Base-by-base conservation (phyloP, 64 coral and sea anemone species). In the Dendrophyllia cribrosa region DNA sequence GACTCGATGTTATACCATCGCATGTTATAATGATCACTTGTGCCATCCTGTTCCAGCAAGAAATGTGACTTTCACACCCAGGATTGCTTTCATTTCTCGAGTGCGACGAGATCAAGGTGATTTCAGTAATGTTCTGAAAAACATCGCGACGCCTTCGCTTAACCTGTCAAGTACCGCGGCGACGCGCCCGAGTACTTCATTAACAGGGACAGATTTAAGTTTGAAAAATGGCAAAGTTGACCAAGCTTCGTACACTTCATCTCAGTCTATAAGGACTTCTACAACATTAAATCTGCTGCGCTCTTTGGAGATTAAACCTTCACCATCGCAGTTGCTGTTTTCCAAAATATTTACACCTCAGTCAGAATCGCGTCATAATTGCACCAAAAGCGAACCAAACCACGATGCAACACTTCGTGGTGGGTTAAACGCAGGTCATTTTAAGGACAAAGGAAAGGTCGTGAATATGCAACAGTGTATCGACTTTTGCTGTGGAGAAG, bases 1-100 rank as follows among this genome's bases (percentile, higher is more conserved):
- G 20, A 90, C 81, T 76, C 89, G 92, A 69, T 97, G 95, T 77
- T 94, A 94, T 75, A 58, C 81, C 43, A 94, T 97, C 44, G 82
- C 95, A 26, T 97, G 95, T 21, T 87, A 97, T 12, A 79, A 97
- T 66, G 49, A 90, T 16, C 45, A 75, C 24, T 69, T 77, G 7
- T 97, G 95, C 48, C 59, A 70, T 61, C 88, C 95, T 23, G 88
- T 94, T 73, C 68, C 95, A 16, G 92, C 88, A 20, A 77, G 70
- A 75, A 94, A 77, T 74, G 76, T 97, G 48, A 91, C 48, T 58
- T 77, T 97, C 61, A 78, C 93, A 43, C 95, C 95, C 51, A 90
- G 75, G 19, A 63, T 97, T 86, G 88, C 88, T 66, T 82, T 91
- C 60, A 72, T 97, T 77, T 93, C 95, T 17, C 93, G 95, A 23